Percentiles rank a stretch among this genome's conserved stretches.
These are phyloP conservation scores for Gadopsis bispinosus DNA, from an alignment of 2,797 vertebrate genomes.

Conservation along the genomic window DNA sequence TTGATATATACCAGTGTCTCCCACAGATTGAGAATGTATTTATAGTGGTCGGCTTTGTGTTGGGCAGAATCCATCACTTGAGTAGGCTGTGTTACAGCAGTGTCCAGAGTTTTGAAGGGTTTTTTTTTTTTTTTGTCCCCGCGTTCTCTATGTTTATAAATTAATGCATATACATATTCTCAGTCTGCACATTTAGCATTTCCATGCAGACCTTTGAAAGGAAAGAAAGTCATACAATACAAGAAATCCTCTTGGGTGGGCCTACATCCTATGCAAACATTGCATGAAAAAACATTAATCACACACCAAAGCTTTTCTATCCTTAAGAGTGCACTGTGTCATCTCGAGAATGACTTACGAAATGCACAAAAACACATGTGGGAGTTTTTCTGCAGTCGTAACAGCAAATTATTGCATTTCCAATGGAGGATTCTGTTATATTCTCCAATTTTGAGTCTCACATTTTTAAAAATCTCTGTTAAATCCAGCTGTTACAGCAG, in stretches of 20 bases:
- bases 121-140: not conserved
- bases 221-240: not conserved
- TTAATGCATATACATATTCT: not conserved
- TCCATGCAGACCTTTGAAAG: not conserved
- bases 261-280: not conserved
- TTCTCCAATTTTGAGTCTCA: not conserved
- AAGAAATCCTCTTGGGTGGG: not conserved
- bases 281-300: not conserved
- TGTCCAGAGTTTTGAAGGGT: not conserved
- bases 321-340: not conserved
- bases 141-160: not conserved
- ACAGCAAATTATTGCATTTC: not conserved
- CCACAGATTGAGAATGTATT: conserved; percentile 14
- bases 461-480: not conserved
- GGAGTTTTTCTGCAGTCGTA: not conserved
- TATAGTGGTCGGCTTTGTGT: not conserved
- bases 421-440: not conserved
- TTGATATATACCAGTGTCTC: not conserved
- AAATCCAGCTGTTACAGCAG: not conserved
- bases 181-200: not conserved
- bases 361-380: conserved; percentile 7
- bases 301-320: conserved; percentile 12
- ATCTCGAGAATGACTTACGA: conserved; percentile 17
- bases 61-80: conserved; percentile 3
- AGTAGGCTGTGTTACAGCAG: not conserved